Percentiles rank a stretch among this genome's conserved stretches.
phyloP scores from a whole-genome alignment of 2,797 vertebrate species.

The Sebastes itinus region DNA sequence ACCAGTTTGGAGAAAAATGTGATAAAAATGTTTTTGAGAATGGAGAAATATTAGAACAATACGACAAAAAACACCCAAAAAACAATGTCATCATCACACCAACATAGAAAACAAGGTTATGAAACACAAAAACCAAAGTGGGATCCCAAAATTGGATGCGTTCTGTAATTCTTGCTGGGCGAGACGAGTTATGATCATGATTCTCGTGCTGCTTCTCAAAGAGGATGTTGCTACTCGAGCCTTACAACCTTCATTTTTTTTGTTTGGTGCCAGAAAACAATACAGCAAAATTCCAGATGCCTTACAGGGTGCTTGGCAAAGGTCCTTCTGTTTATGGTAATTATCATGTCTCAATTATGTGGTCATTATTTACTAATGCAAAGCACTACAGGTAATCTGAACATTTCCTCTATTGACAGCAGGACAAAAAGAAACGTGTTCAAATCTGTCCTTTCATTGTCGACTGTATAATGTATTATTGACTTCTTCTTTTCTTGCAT shows the following conservation, averaged over 20 bases:
- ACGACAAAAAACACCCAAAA: neutral
- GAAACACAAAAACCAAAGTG: constrained; percentile 47
- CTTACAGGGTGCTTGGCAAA: neutral
- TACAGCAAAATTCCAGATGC: neutral
- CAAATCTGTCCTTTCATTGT: neutral
- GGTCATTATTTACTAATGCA: constrained; percentile 19
- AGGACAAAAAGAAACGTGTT: neutral
- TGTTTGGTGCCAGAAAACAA: neutral
- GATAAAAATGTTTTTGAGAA: constrained; percentile 12
- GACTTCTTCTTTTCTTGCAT: neutral
- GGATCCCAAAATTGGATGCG: constrained; percentile 33
- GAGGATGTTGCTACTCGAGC: neutral
- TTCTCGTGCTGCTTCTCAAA: neutral
- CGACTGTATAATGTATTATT: neutral
- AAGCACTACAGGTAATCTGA: neutral
- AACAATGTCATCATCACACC: neutral
- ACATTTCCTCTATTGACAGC: neutral
- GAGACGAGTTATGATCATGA: neutral
- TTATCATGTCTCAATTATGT: neutral
- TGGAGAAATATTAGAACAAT: constrained; percentile 16
- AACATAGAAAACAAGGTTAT: constrained; percentile 8
- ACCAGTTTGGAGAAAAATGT: neutral
- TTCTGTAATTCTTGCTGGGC: constrained; percentile 4
- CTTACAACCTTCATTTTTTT: neutral
- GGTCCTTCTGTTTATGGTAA: neutral